phyloP scores from a whole-genome alignment of 2,888 invertebrate genomes.

The Bombyx huttoni region DNA sequence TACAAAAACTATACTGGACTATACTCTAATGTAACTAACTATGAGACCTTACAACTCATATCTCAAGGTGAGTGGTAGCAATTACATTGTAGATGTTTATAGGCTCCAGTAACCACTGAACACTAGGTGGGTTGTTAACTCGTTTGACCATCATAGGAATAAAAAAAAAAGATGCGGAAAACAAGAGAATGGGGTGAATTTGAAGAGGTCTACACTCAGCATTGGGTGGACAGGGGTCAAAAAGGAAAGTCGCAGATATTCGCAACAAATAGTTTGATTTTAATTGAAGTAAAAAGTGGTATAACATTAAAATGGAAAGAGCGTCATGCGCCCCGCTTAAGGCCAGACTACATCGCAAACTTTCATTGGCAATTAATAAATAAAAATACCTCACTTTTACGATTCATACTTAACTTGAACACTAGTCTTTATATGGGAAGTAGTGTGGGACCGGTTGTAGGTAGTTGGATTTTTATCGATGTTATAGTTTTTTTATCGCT shows the following conservation, averaged over 20 bases:
- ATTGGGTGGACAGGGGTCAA: no score
- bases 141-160: no score
- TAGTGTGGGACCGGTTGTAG: conserved; percentile 6
- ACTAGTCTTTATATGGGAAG: conserved; percentile 5
- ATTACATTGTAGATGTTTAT: no score
- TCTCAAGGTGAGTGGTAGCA: no score
- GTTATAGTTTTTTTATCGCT: neutral
- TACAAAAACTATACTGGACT: no score
- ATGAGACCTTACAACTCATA: no score
- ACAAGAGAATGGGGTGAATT: neutral
- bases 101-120: no score
- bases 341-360: conserved; percentile 8
- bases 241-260: no score
- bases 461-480: conserved; percentile 5
- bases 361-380: conserved; percentile 28
- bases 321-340: neutral
- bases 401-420: conserved; percentile 6
- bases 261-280: neutral
- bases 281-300: neutral
- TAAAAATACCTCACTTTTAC: conserved; percentile 18
- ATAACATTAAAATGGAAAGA: neutral
- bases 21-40: no score
- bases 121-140: no score
- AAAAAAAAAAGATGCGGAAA: no score
- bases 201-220: neutral